Base-by-base conservation (phyloP, 1,140 invertebrate species). In the Ctenoplectra terminalis region DNA sequence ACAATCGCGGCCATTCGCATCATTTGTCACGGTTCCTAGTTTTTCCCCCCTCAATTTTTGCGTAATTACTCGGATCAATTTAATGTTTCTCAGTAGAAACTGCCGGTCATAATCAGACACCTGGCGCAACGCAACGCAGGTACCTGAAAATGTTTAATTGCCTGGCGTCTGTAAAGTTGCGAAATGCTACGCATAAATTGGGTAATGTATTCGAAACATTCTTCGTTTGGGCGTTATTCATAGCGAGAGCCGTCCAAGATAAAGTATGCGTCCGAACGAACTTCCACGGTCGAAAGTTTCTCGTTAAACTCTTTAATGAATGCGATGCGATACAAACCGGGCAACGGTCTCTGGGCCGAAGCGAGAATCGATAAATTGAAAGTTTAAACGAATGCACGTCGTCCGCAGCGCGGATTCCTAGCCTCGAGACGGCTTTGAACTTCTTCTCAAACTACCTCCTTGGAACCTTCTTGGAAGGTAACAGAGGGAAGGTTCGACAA, bases 21-120 rank as follows among this genome's bases (percentile, higher is more conserved):
- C 52, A 23, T 85, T 85, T 50, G 58, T 82, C 81, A n/a, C 77
- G 56, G 26, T 37, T 73, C 40, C 56, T 43, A 64, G 11, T 61
- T 67, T 83, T 60, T 60, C 52, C 40, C 29, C 60, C 67, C 70
- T 67, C 43, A 26, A 5, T 48, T 50, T 69, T 23, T 48, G 17
- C 26, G 20, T 23, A 34, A 69, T n/a, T 69, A 23, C 4, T 15
- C 0, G 13, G 26, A 48, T 48, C 26, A 9, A 46, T 43, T 43
- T 17, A 75, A 52, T n/a, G 34, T 34, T 37, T 54, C 40, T 29
- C 76, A 31, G 40, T 58, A 11, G 66, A 70, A 48, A 46, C 37
- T 9, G 31, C 0, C 40, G 64, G 20, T n/a, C 20, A 29, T 37
- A 52, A 56, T 58, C 52, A 13, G 52, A 37, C 52, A 20, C 20